phyloP scores from a whole-genome alignment of 2,113 vertebrate genomes.

The Tonatia bakeri region DNA sequence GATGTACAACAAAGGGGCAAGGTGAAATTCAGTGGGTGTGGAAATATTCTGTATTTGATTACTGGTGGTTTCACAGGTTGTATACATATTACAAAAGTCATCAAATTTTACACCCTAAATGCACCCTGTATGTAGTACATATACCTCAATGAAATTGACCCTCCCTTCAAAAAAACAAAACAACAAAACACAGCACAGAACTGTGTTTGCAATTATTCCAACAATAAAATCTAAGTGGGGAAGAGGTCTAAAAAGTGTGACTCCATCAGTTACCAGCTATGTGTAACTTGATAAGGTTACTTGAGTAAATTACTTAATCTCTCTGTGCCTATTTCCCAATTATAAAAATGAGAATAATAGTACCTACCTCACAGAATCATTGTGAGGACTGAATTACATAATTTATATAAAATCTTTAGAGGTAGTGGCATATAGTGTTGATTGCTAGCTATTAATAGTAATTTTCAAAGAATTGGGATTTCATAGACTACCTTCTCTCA shows the following conservation, averaged over 20 bases:
- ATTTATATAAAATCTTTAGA: background rate
- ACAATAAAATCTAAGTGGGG: background rate
- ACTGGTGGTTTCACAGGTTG: background rate
- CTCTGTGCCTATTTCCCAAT: background rate
- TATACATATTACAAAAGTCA: background rate
- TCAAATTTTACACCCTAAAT: background rate
- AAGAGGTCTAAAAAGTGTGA: background rate
- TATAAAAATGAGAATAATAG: background rate
- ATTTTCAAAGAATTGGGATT: background rate
- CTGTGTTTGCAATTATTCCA: background rate
- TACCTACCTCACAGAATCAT: background rate
- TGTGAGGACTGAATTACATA: background rate
- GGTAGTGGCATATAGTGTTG: background rate
- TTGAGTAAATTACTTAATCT: background rate
- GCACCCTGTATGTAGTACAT: background rate
- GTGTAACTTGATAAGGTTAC: background rate
- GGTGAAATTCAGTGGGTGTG: background rate
- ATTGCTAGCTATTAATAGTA: background rate
- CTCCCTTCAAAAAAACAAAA: background rate
- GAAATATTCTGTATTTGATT: background rate
- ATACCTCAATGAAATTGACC: background rate
- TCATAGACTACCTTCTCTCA: background rate
- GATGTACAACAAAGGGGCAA: background rate
- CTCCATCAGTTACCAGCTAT: background rate
- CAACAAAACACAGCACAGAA: background rate